A percentile compares a stretch with the other conserved stretches of the same genome.
Evolutionary conservation across 1,140 invertebrate genomes (phyloP).

Genomic region (Drosophila sproati): DNA sequence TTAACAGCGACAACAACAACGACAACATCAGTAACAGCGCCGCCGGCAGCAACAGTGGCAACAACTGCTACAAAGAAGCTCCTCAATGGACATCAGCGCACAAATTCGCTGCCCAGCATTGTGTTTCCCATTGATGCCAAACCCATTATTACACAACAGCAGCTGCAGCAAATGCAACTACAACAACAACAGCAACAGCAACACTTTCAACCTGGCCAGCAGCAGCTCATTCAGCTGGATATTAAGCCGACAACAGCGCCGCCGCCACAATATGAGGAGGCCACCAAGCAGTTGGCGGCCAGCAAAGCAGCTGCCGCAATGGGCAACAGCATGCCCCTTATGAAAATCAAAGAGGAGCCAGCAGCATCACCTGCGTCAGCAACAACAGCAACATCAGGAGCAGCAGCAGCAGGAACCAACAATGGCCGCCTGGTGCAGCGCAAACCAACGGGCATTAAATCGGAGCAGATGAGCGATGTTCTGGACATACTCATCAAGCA

Average conservation of each 20-base stretch:
- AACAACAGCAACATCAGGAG: conserved; percentile 1
- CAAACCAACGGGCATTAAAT: conserved; percentile 88
- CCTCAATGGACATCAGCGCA: conserved; percentile 78
- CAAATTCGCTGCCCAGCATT: conserved; percentile 78
- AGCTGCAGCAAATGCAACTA: conserved; percentile 68
- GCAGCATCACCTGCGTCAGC: conserved; percentile 38
- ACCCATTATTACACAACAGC: conserved; percentile 72
- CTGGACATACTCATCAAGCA: conserved; percentile 97
- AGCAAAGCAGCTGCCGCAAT: conserved; percentile 70
- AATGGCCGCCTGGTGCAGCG: conserved; percentile 53
- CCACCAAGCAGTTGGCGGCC: conserved; percentile 87
- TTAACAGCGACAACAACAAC: conserved; percentile 70
- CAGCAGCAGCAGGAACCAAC: background rate
- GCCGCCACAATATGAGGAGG: conserved; percentile 90
- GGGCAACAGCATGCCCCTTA: conserved; percentile 51
- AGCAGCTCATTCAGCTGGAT: conserved; percentile 83
- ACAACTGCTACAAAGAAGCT: conserved; percentile 65
- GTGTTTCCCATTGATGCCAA: conserved; percentile 79
- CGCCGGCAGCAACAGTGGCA: conserved; percentile 23
- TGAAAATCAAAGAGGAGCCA: conserved; percentile 81
- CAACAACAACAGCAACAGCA: conserved; percentile 58
- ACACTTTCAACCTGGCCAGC: conserved; percentile 64
- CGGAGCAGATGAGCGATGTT: conserved; percentile 96
- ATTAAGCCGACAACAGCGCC: conserved; percentile 80
- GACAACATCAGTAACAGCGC: conserved; percentile 45